phyloP scores from a whole-genome alignment of 1,140 invertebrate species.

The Zaprionus capensis region DNA sequence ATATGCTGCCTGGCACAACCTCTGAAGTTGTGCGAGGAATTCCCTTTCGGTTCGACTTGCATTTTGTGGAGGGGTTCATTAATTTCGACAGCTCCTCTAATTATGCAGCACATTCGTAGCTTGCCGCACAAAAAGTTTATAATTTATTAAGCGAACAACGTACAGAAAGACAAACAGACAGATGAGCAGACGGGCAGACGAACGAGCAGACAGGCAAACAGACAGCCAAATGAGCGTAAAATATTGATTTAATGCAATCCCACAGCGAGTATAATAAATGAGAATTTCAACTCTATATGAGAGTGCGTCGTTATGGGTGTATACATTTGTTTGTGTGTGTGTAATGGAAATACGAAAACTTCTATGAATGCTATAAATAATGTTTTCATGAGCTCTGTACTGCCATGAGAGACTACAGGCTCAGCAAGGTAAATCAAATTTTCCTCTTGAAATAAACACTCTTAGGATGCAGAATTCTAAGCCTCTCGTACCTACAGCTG shows the following conservation, averaged over 20 bases:
- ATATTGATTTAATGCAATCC: conserved; percentile 9
- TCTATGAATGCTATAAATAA: not conserved
- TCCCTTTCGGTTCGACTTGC: conserved; percentile 11
- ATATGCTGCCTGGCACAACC: conserved; percentile 30
- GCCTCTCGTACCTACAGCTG: no score
- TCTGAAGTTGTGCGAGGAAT: conserved; percentile 7
- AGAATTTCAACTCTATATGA: not conserved
- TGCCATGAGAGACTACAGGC: not conserved
- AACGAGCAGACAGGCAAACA: not conserved
- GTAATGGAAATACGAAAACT: not conserved
- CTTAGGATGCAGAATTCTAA: no score
- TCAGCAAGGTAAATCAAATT: not conserved
- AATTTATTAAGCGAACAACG: conserved; percentile 25
- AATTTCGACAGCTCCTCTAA: conserved; percentile 58
- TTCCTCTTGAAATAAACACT: not conserved
- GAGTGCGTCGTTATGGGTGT: not conserved
- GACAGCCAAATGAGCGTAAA: conserved; percentile 1
- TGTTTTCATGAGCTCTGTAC: not conserved
- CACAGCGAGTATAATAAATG: not conserved
- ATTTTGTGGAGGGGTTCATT: conserved; percentile 53
- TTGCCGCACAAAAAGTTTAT: conserved; percentile 30
- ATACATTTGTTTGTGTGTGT: not conserved
- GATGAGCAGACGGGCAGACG: conserved; percentile 12
- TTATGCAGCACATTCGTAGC: conserved; percentile 47
- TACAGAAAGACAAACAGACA: conserved; percentile 17